Evolutionary conservation across 2,888 invertebrate genomes (phyloP).

Genomic region (Polia nebulosa): DNA sequence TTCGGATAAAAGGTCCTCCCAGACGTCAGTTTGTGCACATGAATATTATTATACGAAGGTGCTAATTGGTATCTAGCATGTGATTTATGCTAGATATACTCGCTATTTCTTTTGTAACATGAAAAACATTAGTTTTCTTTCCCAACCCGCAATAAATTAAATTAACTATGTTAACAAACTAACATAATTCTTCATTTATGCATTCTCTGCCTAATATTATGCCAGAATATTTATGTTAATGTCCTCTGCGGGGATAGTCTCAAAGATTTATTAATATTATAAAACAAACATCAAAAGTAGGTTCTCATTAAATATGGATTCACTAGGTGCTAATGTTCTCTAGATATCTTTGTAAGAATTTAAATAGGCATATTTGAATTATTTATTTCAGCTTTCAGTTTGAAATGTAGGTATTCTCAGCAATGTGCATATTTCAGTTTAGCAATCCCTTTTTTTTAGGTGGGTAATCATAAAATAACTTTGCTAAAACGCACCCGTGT

Average conservation of each 20-base stretch:
- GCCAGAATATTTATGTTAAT: constrained; percentile 47
- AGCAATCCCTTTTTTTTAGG: too few relatives aligned
- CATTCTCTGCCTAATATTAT: constrained; percentile 24
- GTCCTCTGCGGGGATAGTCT: constrained; percentile 16
- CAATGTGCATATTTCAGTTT: neutral
- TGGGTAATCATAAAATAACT: too few relatives aligned
- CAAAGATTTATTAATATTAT: constrained; percentile 57
- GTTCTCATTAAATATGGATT: constrained; percentile 71
- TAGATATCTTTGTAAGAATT: constrained; percentile 40
- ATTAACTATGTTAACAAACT: constrained; percentile 42
- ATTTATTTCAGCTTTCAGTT: constrained; percentile 35
- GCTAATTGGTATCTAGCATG: constrained; percentile 9
- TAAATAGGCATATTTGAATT: constrained; percentile 34
- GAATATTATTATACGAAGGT: too few relatives aligned
- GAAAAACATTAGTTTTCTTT: constrained; percentile 20
- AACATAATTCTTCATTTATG: constrained; percentile 33
- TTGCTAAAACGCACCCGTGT: too few relatives aligned
- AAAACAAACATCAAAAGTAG: constrained; percentile 61
- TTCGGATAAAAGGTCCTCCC: too few relatives aligned
- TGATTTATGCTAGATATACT: too few relatives aligned
- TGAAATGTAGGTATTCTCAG: constrained; percentile 8
- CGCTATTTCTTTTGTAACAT: constrained; percentile 21
- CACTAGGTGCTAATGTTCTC: constrained; percentile 50
- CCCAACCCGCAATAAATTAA: constrained; percentile 25
- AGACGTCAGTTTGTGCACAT: too few relatives aligned